These are phyloP conservation scores for Sebastolobus altivelis DNA, from an alignment of 2,797 vertebrate species.

Conservation along the genomic window DNA sequence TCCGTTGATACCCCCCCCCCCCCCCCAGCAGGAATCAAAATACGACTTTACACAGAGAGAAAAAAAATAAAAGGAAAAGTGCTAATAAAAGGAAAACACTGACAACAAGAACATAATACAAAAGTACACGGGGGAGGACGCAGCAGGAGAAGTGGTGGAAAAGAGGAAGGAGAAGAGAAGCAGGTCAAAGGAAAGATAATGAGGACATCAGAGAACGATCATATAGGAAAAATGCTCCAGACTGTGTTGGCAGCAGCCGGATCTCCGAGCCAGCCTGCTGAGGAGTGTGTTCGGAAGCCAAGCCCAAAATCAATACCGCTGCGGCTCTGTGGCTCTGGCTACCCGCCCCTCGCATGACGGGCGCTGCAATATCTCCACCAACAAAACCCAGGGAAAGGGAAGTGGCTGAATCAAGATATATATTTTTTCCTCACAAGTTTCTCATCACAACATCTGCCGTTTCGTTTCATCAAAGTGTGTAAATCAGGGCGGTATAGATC, in stretches of 20 bases:
- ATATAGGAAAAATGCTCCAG: conserved; percentile 45
- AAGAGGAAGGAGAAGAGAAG: background rate
- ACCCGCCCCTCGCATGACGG: conserved; percentile 28
- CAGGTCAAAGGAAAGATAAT: conserved; percentile 29
- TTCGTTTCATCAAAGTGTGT: conserved; percentile 12
- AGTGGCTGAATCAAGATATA: conserved; percentile 33
- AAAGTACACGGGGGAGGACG: background rate
- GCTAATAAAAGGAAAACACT: background rate
- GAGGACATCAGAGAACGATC: conserved; percentile 29
- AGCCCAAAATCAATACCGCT: conserved; percentile 81
- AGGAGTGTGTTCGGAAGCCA: conserved; percentile 63
- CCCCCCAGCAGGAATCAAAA: background rate
- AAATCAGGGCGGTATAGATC: background rate
- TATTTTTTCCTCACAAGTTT: conserved; percentile 54
- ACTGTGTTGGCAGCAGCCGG: conserved; percentile 45
- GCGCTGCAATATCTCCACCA: conserved; percentile 48
- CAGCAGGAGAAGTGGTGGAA: background rate
- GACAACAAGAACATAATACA: background rate
- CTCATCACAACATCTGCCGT: conserved; percentile 26
- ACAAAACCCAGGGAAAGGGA: conserved; percentile 25
- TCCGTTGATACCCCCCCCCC: background rate
- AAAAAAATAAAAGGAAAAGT: background rate
- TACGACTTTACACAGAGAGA: background rate
- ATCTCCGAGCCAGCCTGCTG: conserved; percentile 47
- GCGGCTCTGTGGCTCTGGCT: conserved; percentile 60